These are phyloP conservation scores for Spinus olivaceus DNA, from an alignment of 2,797 vertebrate species.

Conservation along the genomic window DNA sequence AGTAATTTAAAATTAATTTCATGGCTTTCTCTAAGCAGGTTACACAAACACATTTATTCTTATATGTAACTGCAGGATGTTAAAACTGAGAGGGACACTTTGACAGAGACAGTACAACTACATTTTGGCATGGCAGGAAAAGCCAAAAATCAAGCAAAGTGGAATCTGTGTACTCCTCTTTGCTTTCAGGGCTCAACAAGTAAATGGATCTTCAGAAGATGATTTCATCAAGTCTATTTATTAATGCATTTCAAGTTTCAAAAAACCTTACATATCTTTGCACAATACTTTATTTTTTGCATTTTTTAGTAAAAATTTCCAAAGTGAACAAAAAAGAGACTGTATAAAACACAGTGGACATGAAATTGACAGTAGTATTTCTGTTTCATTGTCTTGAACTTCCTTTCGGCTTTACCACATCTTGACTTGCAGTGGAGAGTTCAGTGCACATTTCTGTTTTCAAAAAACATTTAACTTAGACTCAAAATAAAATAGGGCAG, in stretches of 20 bases:
- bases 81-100: background rate
- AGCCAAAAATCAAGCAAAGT: background rate
- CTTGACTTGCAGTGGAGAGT: slow-evolving; percentile 89
- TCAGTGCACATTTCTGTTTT: slow-evolving; percentile 91
- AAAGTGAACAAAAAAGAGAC: slow-evolving; percentile 87
- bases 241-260: slow-evolving; percentile 97
- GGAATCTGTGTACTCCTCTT: background rate
- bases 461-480: slow-evolving; percentile 84
- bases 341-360: slow-evolving; percentile 95
- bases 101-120: background rate
- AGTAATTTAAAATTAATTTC: background rate
- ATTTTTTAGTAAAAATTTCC: slow-evolving; percentile 90
- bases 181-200: slow-evolving; percentile 44
- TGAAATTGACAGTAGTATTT: slow-evolving; percentile 91
- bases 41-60: background rate
- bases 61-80: background rate
- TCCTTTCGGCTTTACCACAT: slow-evolving; percentile 82
- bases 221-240: slow-evolving; percentile 91
- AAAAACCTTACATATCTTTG: slow-evolving; percentile 91
- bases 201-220: slow-evolving; percentile 40
- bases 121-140: background rate
- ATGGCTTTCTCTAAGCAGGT: background rate
- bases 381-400: slow-evolving; percentile 76
- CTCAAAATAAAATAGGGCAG: slow-evolving; percentile 88
- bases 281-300: slow-evolving; percentile 87